phyloP scores from a whole-genome alignment of 2,888 invertebrate genomes.

The Drosophila anomalipes region DNA sequence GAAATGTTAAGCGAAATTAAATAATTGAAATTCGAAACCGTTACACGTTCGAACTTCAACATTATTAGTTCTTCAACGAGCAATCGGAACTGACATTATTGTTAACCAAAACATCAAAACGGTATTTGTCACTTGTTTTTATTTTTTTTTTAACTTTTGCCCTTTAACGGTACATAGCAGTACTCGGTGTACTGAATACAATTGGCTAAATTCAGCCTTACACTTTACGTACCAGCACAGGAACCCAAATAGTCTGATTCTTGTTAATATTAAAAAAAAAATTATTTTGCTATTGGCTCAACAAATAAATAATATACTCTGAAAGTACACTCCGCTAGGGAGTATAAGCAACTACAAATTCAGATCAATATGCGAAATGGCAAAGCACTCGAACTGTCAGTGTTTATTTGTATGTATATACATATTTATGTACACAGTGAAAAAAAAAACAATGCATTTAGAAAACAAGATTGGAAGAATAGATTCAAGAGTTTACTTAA shows the following conservation, averaged over 20 bases:
- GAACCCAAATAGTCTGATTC: not conserved
- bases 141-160: not conserved
- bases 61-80: not conserved
- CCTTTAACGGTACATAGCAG: not conserved
- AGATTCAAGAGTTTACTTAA: not conserved
- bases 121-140: not conserved
- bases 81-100: not conserved
- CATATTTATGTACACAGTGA: conserved; percentile 1
- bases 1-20: not conserved
- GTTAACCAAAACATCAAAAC: not conserved
- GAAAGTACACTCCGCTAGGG: not conserved
- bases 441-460: not conserved
- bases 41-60: not conserved
- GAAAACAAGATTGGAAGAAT: not conserved
- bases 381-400: conserved; percentile 26
- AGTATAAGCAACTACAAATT: conserved; percentile 21
- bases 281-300: not conserved
- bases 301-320: not conserved
- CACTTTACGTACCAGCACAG: not conserved
- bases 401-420: conserved; percentile 16
- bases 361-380: conserved; percentile 58
- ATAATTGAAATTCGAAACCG: not conserved
- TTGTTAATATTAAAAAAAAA: not conserved
- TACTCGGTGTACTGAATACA: not conserved
- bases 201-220: not conserved